Evolutionary conservation across 2,888 invertebrate species (phyloP), one percentile per base, ranked within the genome.

Genomic region (Cephus sareptanus): DNA sequence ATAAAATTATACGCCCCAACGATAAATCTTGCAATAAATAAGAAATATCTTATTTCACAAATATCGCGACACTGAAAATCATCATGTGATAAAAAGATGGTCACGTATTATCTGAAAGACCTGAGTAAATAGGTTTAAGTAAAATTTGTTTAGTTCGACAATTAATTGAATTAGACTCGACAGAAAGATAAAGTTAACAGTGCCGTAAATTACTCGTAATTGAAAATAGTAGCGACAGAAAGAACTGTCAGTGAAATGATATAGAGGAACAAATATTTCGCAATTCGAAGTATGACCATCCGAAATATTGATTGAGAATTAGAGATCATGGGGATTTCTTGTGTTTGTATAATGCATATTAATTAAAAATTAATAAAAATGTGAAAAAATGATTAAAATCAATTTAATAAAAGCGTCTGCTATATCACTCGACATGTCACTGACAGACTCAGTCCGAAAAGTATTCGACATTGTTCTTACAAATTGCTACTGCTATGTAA

Each of bases 341-440:
- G 23, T 9, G 23, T 56, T 56, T 0, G 2, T 9, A 23, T 56
- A 23, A 56, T 56, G 23, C 56, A 56, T 23, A 56, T 71, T 71
- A 34, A 34, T 71, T 13, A 71, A 12, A 71, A 71, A 71, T 71
- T 71, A 56, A 71, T 31, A 75, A 76, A 79, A 75, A 77, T 75
- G 75, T 75, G 77, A 80, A 75, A 82, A 84, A 81, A 71, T 81
- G 82, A 86, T 82, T 81, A 82, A 81, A 79, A 81, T 79, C 79
- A 84, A 84, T 84, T 84, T 35, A 79, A 69, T 30, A 85, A 84
- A 87, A 86, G 83, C 88, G 89, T 89, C 89, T 89, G 89, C 89
- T 88, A 86, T 83, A 84, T 85, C 81, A 82, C 77, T 81, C 81
- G 85, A 87, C 82, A 88, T 87, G 88, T 89, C 88, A 89, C 85